Conservation (phyloP, 1,140 invertebrate species). For the Diorhabda elongata region DNA sequence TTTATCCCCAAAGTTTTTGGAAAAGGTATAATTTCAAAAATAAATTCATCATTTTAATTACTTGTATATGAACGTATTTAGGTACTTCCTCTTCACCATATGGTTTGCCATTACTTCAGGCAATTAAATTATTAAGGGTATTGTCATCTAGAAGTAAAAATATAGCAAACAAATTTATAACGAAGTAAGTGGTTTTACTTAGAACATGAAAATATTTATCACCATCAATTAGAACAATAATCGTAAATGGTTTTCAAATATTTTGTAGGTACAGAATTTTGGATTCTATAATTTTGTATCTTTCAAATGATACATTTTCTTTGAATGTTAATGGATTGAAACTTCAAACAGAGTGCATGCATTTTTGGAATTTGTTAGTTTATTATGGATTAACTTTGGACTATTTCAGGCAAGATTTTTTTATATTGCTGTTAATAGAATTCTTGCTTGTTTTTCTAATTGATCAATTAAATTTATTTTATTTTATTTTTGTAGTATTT, state of each 20-base stretch:
- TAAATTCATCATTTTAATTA: background rate
- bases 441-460: too few species aligned
- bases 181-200: conserved; percentile 27
- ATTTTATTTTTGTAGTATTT: conserved; percentile 30
- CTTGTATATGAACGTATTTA: background rate
- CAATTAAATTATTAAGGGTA: conserved; percentile 53
- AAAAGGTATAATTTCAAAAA: conserved; percentile 12
- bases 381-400: conserved; percentile 48
- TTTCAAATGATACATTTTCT: conserved; percentile 48
- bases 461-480: background rate
- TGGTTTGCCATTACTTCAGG: conserved; percentile 49
- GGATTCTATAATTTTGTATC: conserved; percentile 49
- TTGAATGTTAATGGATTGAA: conserved; percentile 51
- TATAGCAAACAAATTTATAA: conserved; percentile 40
- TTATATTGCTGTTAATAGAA: background rate
- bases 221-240: too few species aligned
- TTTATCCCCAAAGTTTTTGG: conserved; percentile 53
- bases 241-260: too few species aligned
- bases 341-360: conserved; percentile 58
- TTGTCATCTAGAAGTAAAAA: conserved; percentile 49
- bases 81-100: conserved; percentile 24
- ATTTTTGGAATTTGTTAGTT: conserved; percentile 50
- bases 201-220: too few species aligned
- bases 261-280: conserved; percentile 50
- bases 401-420: conserved; percentile 35